A percentile compares a stretch with the other conserved stretches of the same genome.
These are phyloP conservation scores for Pollenia angustigena DNA, from an alignment of 2,888 invertebrate species.

Conservation along the genomic window DNA sequence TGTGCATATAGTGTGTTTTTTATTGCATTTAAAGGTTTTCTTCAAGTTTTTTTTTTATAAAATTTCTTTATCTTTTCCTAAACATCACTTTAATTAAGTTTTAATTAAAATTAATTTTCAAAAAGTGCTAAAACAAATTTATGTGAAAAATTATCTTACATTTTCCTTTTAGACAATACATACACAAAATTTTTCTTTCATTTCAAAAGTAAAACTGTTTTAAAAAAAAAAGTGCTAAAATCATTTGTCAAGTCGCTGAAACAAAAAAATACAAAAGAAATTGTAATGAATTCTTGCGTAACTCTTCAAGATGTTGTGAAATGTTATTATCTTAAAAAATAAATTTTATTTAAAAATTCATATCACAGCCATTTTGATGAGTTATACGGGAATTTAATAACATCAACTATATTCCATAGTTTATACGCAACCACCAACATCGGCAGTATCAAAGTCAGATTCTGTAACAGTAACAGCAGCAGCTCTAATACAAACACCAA, in stretches of 20 bases:
- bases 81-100: not conserved
- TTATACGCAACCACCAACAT: slow-evolving; percentile 18
- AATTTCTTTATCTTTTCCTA: not conserved
- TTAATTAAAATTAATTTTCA: not conserved
- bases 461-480: not conserved
- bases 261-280: not conserved
- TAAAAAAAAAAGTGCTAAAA: slow-evolving; percentile 9
- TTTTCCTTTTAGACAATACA: slow-evolving; percentile 37
- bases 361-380: slow-evolving; percentile 85
- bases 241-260: not conserved
- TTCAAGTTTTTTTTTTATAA: slow-evolving; percentile 3
- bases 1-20: slow-evolving; percentile 36
- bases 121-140: not conserved
- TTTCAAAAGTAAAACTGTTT: not conserved
- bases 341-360: slow-evolving; percentile 77
- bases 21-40: slow-evolving; percentile 1
- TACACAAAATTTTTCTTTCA: slow-evolving; percentile 52
- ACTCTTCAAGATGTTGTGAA: slow-evolving; percentile 84
- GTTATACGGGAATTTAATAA: slow-evolving; percentile 78
- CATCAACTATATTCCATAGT: slow-evolving; percentile 38
- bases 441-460: not conserved
- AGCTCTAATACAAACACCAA: slow-evolving; percentile 22
- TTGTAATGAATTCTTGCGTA: slow-evolving; percentile 78
- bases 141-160: not conserved
- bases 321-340: slow-evolving; percentile 77